These are phyloP conservation scores for Phaethon lepturus DNA, from an alignment of 2,113 vertebrate genomes.

Conservation along the genomic window DNA sequence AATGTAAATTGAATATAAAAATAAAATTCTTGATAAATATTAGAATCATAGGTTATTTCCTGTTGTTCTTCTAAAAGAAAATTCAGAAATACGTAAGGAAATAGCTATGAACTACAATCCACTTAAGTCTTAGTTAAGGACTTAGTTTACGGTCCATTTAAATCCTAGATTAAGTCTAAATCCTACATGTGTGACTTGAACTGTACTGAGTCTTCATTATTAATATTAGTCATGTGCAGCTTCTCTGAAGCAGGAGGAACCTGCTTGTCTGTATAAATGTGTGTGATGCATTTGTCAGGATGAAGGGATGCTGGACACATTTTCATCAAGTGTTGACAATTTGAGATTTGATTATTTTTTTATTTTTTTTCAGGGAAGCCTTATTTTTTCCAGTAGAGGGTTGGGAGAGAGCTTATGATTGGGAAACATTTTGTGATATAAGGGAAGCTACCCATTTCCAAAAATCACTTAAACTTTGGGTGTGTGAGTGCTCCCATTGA, in stretches of 20 bases:
- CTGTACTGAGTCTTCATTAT: background rate
- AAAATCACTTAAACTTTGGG: background rate
- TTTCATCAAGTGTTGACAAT: background rate
- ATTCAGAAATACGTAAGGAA: background rate
- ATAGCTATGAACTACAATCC: background rate
- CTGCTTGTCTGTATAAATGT: background rate
- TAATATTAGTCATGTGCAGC: background rate
- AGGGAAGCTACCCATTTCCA: background rate
- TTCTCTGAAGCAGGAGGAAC: background rate
- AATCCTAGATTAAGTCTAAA: background rate
- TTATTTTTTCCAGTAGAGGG: background rate
- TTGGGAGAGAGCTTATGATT: background rate
- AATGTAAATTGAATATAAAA: background rate
- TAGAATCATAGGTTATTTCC: background rate
- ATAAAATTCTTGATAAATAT: background rate
- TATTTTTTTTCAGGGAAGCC: background rate
- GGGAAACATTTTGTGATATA: background rate
- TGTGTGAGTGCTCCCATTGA: background rate
- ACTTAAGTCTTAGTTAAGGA: background rate
- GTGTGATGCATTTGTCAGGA: accelerated
- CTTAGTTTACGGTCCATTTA: background rate
- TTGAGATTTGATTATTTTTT: background rate
- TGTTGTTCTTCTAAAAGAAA: background rate
- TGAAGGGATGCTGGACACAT: background rate
- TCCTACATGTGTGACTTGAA: background rate